A percentile compares a stretch with the other conserved stretches of the same genome.
Conservation (phyloP, 2,888 invertebrate species). For the Chrysolina oricalcia region DNA sequence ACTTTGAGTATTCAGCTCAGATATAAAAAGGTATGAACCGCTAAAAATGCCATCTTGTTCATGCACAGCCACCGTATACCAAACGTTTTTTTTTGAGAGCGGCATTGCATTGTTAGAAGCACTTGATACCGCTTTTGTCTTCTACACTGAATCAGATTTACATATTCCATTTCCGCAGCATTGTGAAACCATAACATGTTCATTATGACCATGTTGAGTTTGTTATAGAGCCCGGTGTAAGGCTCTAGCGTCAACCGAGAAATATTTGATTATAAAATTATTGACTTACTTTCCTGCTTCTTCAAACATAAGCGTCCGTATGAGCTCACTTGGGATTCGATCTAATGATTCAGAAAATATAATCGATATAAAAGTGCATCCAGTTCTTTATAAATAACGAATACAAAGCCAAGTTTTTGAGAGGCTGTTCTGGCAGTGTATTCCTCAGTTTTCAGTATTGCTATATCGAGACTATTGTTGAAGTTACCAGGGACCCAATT, state of each 20-base stretch:
- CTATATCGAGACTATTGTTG: too few relatives aligned
- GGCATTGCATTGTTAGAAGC: slow-evolving; percentile 12
- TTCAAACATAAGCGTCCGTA: slow-evolving; percentile 16
- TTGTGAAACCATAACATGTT: slow-evolving; percentile 64
- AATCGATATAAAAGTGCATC: too few relatives aligned
- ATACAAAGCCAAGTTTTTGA: too few relatives aligned
- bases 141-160: slow-evolving; percentile 56
- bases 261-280: slow-evolving; percentile 31
- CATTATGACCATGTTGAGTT: slow-evolving; percentile 64
- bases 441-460: too few relatives aligned
- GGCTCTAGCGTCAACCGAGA: slow-evolving; percentile 26
- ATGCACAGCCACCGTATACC: neutral
- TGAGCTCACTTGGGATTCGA: neutral
- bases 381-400: too few relatives aligned
- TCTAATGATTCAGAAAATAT: too few relatives aligned
- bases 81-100: neutral
- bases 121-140: slow-evolving; percentile 25
- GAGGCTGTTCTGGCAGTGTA: too few relatives aligned
- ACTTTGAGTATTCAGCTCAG: too few relatives aligned
- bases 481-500: too few relatives aligned
- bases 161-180: slow-evolving; percentile 61
- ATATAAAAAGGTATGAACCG: neutral
- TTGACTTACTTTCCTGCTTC: neutral
- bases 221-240: slow-evolving; percentile 44
- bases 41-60: neutral